A percentile compares a stretch with the other conserved stretches of the same genome.
These are phyloP conservation scores for Hololepta plana DNA, from an alignment of 2,888 invertebrate genomes.

Conservation along the genomic window DNA sequence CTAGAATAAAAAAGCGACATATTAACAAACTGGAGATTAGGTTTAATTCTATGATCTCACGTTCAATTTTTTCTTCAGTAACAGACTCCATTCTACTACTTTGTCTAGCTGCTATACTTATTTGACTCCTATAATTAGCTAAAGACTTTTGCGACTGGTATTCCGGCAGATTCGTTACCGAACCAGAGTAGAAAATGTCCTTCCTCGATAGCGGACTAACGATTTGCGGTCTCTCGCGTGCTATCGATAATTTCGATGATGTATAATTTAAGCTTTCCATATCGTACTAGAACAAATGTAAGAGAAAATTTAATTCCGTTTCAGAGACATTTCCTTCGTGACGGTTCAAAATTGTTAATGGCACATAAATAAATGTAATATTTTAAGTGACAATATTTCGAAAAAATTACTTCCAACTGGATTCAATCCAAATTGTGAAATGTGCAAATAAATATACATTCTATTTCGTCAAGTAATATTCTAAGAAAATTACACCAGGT, in stretches of 20 bases:
- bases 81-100: constrained; percentile 42
- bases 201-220: constrained; percentile 83
- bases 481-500: no score
- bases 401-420: constrained; percentile 13
- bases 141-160: constrained; percentile 85
- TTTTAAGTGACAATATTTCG: constrained; percentile 10
- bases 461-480: no score
- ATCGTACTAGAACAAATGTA: constrained; percentile 30
- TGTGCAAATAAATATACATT: no score
- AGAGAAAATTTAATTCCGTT: constrained; percentile 4
- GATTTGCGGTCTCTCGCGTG: constrained; percentile 42
- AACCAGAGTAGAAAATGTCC: constrained; percentile 96
- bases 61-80: constrained; percentile 47
- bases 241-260: constrained; percentile 44
- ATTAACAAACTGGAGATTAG: not conserved
- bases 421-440: constrained; percentile 12
- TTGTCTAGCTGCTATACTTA: constrained; percentile 72
- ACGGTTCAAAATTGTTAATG: not conserved
- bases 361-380: constrained; percentile 1
- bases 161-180: constrained; percentile 82
- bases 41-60: constrained; percentile 27
- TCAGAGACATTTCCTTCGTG: not conserved
- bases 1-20: constrained; percentile 30
- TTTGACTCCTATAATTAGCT: constrained; percentile 75
- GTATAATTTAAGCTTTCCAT: constrained; percentile 49